These are phyloP conservation scores for Stegophylla sp. DNA, from an alignment of 2,888 invertebrate genomes.

Conservation along the genomic window DNA sequence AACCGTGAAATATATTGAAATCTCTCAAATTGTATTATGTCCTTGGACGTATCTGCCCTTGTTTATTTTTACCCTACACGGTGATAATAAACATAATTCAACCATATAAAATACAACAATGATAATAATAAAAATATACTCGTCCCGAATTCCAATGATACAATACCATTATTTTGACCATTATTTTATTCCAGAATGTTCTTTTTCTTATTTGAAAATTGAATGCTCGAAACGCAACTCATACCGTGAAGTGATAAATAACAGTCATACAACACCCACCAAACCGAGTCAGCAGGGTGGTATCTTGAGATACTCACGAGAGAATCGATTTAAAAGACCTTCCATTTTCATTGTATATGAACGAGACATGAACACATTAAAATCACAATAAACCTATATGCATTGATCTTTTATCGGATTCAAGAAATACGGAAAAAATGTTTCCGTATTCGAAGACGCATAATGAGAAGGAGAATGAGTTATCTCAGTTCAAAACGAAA, in stretches of 20 bases:
- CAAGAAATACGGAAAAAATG: neutral
- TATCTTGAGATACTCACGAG: neutral
- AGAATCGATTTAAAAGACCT: slow-evolving; percentile 25
- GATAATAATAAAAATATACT: slow-evolving; percentile 22
- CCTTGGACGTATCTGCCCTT: neutral
- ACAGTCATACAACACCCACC: slow-evolving; percentile 21
- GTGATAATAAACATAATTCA: neutral
- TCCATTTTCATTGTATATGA: neutral
- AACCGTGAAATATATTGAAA: too few species aligned
- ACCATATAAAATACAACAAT: slow-evolving; percentile 1
- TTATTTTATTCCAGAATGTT: slow-evolving; percentile 8
- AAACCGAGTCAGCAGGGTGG: slow-evolving; percentile 33
- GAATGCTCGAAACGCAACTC: slow-evolving; percentile 22
- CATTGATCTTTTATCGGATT: neutral
- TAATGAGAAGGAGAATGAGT: too few species aligned
- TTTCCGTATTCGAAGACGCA: too few species aligned
- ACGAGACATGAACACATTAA: neutral
- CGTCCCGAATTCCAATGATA: slow-evolving; percentile 24
- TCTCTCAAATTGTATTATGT: too few species aligned
- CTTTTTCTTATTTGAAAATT: slow-evolving; percentile 32
- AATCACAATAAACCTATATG: neutral
- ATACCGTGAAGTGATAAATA: slow-evolving; percentile 43
- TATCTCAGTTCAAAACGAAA: too few species aligned
- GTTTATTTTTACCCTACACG: neutral
- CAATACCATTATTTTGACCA: slow-evolving; percentile 12